phyloP scores from a whole-genome alignment of 2,797 vertebrate species.

The Bryconaethiops microstoma region DNA sequence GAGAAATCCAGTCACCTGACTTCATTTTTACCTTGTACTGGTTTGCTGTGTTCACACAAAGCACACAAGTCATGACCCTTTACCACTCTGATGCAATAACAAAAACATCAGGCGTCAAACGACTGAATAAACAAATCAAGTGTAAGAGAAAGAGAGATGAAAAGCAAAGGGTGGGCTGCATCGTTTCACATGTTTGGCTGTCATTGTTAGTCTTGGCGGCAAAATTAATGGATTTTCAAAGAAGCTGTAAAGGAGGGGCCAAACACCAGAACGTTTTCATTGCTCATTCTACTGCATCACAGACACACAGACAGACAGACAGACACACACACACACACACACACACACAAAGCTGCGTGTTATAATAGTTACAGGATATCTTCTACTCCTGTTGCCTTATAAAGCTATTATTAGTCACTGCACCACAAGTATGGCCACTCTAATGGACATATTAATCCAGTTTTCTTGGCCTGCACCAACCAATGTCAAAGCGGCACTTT shows the following conservation, averaged over 20 bases:
- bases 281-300: neutral
- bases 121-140: conserved; percentile 27
- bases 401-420: conserved; percentile 13
- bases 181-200: neutral
- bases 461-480: conserved; percentile 5
- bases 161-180: neutral
- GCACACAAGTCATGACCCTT: neutral
- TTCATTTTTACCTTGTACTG: neutral
- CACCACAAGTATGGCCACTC: neutral
- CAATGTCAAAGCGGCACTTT: neutral
- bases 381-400: conserved; percentile 6
- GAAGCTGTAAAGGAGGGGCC: neutral
- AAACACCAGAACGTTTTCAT: conserved; percentile 5
- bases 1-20: neutral
- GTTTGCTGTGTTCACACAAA: conserved; percentile 9
- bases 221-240: neutral
- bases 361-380: neutral
- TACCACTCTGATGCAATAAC: neutral
- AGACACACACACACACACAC: conserved; percentile 40
- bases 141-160: conserved; percentile 4
- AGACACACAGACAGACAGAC: conserved; percentile 49
- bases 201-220: neutral
- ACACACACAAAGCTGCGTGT: neutral
- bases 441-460: conserved; percentile 13
- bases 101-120: conserved; percentile 21